These are phyloP conservation scores for Drosophila falleni DNA, from an alignment of 2,888 invertebrate genomes.

Conservation along the genomic window DNA sequence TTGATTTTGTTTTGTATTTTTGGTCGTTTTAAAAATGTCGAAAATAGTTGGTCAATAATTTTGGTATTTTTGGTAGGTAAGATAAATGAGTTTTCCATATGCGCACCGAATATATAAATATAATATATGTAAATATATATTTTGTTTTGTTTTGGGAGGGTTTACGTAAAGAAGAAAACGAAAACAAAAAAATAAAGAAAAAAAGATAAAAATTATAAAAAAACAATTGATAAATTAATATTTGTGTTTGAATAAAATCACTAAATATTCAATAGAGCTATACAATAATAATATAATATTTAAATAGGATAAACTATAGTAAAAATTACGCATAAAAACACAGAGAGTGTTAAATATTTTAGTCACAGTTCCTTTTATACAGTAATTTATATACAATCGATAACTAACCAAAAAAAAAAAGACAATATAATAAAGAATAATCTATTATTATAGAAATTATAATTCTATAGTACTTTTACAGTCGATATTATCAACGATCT, in stretches of 20 bases:
- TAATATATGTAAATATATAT: slow-evolving; percentile 40
- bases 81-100: slow-evolving; percentile 68
- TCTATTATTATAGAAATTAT: slow-evolving; percentile 8
- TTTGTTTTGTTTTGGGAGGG: slow-evolving; percentile 23
- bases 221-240: slow-evolving; percentile 40
- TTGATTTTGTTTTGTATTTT: slow-evolving; percentile 36
- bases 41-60: slow-evolving; percentile 59
- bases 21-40: slow-evolving; percentile 43
- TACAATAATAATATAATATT: slow-evolving; percentile 35
- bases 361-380: slow-evolving; percentile 69
- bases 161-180: slow-evolving; percentile 56
- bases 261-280: slow-evolving; percentile 39
- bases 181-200: slow-evolving; percentile 56
- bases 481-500: slow-evolving; percentile 15
- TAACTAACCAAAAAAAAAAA: slow-evolving; percentile 2
- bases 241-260: slow-evolving; percentile 31
- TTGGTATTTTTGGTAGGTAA: slow-evolving; percentile 53
- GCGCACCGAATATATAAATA: slow-evolving; percentile 66
- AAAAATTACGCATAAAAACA: slow-evolving; percentile 32
- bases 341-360: slow-evolving; percentile 57
- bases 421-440: neutral
- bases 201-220: slow-evolving; percentile 46
- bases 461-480: slow-evolving; percentile 2
- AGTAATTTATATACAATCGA: slow-evolving; percentile 65
- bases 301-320: slow-evolving; percentile 18